Evolutionary conservation across 2,797 vertebrate species (phyloP), one percentile per base, ranked within the genome.

Genomic region (Moxostoma hubbsi): DNA sequence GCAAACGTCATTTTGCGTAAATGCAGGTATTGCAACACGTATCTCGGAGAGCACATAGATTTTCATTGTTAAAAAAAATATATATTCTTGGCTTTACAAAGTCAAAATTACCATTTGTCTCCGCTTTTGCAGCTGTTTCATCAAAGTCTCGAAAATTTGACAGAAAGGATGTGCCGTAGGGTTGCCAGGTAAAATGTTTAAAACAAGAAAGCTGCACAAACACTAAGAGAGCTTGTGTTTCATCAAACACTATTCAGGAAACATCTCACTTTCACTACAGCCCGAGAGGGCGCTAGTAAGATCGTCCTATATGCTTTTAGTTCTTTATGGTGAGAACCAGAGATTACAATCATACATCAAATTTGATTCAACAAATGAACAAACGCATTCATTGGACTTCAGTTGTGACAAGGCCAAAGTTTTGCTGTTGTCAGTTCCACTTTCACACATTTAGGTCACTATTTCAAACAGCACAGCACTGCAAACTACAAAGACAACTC

Each of bases 361-460:
- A 24, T 18, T 9, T 6, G 0, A 57, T 24, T 24, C 18, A 24
- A 24, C 18, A 57, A 57, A 15, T 57, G 12, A 54, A 54, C 6
- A 54, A 54, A 13, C 10, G 13, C 11, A 12, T 12, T 13, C 11
- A 10, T 9, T 11, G 9, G 9, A 10, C 11, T 10, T 51, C 50
- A 24, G 18, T 24, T 24, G 18, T 24, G 55, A 16, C 55, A 57
- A 57, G 15, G 2, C 13, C 5, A 12, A 54, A 5, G 3, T 54
- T 62, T 12, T 43, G 24, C 13, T 12, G 24, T 43, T 36, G 7
- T 43, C 1, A 43, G 12, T 43, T 36, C 9, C 59, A 3, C 11
- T 13, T 62, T 11, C 59, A 12, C 59, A 62, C 59, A 62, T 12
- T 24, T 62, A 62, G 59, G 59, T 62, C 59, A 62, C 24, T 36